A percentile compares a stretch with the other conserved stretches of the same genome.
Evolutionary conservation across 37 sponge, comb jelly and placozoan genomes (phyloP).

Genomic region (Bolinopsis microptera): DNA sequence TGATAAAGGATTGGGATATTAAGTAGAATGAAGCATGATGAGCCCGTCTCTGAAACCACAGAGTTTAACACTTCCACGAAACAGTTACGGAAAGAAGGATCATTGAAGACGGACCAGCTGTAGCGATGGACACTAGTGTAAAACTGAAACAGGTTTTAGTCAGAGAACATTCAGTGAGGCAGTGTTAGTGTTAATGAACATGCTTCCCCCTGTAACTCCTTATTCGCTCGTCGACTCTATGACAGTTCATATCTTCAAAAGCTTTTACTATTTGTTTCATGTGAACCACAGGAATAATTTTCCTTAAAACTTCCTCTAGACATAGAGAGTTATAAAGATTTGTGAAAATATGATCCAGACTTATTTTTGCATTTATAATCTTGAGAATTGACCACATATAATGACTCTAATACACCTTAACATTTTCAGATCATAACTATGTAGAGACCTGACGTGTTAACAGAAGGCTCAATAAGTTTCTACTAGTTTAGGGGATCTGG

Average conservation of each 20-base stretch:
- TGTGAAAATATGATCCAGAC: neutral
- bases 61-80: neutral
- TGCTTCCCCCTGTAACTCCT: conserved; percentile 76
- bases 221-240: conserved; percentile 38
- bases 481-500: conserved; percentile 98
- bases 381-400: too few species aligned
- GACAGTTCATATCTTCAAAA: too few species aligned
- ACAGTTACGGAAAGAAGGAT: neutral
- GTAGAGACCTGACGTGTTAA: conserved; percentile 98
- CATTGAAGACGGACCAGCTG: conserved; percentile 71
- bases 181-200: conserved; percentile 85
- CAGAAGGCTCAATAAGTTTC: conserved; percentile 87
- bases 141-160: conserved; percentile 95
- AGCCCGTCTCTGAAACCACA: neutral
- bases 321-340: too few species aligned
- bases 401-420: neutral
- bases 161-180: conserved; percentile 79
- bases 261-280: too few species aligned
- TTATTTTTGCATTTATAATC: neutral
- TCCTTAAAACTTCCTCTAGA: too few species aligned
- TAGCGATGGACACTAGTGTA: conserved; percentile 97
- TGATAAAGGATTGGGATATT: too few species aligned
- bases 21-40: neutral
- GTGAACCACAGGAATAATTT: too few species aligned
- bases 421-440: conserved; percentile 63